These are phyloP conservation scores for Diadema setosum DNA, from an alignment of 35 echinoderm and acorn worm species.

Conservation along the genomic window DNA sequence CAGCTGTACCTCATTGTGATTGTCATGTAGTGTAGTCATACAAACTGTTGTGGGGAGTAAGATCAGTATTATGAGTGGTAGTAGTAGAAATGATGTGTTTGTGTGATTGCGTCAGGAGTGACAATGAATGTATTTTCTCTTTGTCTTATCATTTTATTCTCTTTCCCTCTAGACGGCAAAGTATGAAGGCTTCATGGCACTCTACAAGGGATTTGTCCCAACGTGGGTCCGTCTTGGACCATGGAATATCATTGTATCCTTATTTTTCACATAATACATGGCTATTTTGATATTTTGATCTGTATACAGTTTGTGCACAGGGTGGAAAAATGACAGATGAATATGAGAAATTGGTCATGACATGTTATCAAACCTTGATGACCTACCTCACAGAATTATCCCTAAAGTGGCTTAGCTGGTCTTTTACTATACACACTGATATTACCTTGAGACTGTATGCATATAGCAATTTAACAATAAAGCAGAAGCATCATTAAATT, in stretches of 20 bases:
- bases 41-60: too few species aligned
- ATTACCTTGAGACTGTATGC: too few species aligned
- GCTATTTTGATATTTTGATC: not conserved
- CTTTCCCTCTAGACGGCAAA: constrained; percentile 63
- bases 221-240: constrained; percentile 91
- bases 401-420: not conserved
- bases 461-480: too few species aligned
- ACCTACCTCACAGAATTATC: not conserved
- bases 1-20: too few species aligned
- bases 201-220: constrained; percentile 98
- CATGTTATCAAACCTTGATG: not conserved
- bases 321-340: not conserved
- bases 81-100: too few species aligned
- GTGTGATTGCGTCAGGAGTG: too few species aligned
- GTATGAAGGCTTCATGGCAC: constrained; percentile 73
- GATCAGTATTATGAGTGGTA: too few species aligned
- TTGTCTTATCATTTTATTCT: too few species aligned
- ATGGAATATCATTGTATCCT: constrained; percentile 99
- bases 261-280: not conserved
- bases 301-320: not conserved
- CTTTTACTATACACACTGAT: not conserved
- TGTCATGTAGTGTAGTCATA: too few species aligned
- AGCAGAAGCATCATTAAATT: too few species aligned
- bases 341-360: not conserved
- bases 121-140: too few species aligned